Evolutionary conservation across 2,888 invertebrate genomes (phyloP), one percentile per base, ranked within the genome.

Genomic region (Dendrolimus houi): DNA sequence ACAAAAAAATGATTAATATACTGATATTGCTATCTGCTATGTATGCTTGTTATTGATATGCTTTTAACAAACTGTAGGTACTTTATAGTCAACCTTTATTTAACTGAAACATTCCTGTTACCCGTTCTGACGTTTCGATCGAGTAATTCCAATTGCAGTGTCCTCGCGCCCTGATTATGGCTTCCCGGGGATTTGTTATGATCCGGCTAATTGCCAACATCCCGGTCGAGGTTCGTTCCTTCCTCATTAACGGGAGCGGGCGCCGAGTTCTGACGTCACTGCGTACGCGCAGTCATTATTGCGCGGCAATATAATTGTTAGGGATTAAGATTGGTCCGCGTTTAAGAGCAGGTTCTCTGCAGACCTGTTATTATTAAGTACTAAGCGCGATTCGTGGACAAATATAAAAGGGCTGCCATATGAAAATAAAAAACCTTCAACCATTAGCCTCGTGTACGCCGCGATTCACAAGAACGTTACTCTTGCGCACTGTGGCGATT

Each of bases 161-260:
- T 76, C 77, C 76, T 79, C 78, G 77, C 75, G 76, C 79, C 77
- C 81, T 79, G 80, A 79, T 81, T 81, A 77, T 64, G 60, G 73
- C 69, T 81, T 85, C 84, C 84, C 84, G 84, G 83, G 81, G 84
- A 89, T 90, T 90, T 90, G 88, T 89, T 89, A 89, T 89, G 89
- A 87, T 80, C 87, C 72, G 72, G 74, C 78, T 90, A 89, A 89
- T 89, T 89, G 86, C 70, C 70, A 64, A 75, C 87, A 83, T 88
- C 88, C 89, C 85, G 85, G 82, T 81, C 76, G 86, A 85, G 85
- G 85, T 86, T 81, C 80, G 81, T 80, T 87, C 83, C 88, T 87
- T 89, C 89, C 88, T 89, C 88, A 89, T 89, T 89, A 88, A 57
- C 61, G 61, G 52, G 59, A 54, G 57, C 54, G 47, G 55, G 53